phyloP scores from a whole-genome alignment of 2,113 vertebrate genomes.

The Bettongia penicillata region DNA sequence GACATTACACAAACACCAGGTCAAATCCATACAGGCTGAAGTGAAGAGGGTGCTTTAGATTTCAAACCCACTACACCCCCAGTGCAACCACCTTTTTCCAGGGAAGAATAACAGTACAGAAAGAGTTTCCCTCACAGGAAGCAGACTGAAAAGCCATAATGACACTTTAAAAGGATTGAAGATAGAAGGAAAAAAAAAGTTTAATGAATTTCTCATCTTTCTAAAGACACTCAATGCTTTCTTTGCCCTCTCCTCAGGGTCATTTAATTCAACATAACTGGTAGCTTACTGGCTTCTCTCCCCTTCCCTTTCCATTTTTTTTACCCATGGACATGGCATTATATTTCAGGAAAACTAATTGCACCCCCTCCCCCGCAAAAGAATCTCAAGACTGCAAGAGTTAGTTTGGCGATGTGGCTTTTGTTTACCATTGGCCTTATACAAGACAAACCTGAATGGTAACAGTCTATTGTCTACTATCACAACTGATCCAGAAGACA shows the following conservation, averaged over 20 bases:
- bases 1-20: conserved; percentile 89
- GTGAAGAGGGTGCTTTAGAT: conserved; percentile 83
- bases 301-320: not conserved
- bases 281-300: conserved; percentile 68
- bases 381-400: not conserved
- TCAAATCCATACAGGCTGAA: conserved; percentile 83
- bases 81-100: conserved; percentile 89
- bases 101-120: conserved; percentile 83
- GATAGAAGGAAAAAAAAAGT: conserved; percentile 82
- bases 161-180: conserved; percentile 87
- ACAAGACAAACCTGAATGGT: not conserved
- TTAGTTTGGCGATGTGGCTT: not conserved
- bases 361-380: not conserved
- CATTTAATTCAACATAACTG: conserved; percentile 71
- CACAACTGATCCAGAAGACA: not conserved
- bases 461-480: not conserved
- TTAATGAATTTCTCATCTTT: conserved; percentile 88
- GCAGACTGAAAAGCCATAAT: conserved; percentile 91
- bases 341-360: not conserved
- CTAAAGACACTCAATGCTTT: conserved; percentile 84
- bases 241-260: conserved; percentile 36
- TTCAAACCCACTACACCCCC: conserved; percentile 83
- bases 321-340: not conserved
- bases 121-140: conserved; percentile 90
- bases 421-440: not conserved